Evolutionary conservation across 1,140 invertebrate genomes (phyloP).

Genomic region (Drosophila sp.): DNA sequence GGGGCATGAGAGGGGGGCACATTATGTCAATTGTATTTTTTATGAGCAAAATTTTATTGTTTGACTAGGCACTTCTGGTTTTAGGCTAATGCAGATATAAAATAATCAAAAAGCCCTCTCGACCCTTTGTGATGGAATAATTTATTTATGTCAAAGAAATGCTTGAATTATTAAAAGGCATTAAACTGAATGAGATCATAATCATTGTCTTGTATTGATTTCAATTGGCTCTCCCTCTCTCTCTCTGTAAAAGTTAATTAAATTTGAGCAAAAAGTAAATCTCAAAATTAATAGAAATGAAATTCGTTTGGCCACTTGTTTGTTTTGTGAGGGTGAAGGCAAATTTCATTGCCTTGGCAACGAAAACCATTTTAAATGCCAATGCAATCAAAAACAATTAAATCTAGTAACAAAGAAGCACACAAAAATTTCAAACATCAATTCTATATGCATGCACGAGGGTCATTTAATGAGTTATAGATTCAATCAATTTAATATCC

Average conservation of each 20-base stretch:
- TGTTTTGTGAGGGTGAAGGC: neutral
- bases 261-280: constrained; percentile 43
- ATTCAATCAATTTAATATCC: too few species aligned
- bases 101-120: neutral
- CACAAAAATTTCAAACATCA: constrained; percentile 1
- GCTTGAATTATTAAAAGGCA: constrained; percentile 8
- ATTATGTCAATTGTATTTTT: constrained; percentile 16
- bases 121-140: neutral
- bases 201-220: constrained; percentile 27
- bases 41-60: constrained; percentile 8
- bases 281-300: constrained; percentile 60
- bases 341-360: constrained; percentile 1
- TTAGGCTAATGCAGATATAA: constrained; percentile 7
- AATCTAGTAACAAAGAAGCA: constrained; percentile 4
- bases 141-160: neutral
- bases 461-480: neutral
- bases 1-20: neutral
- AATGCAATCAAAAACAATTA: constrained; percentile 58
- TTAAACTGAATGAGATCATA: constrained; percentile 15
- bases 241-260: constrained; percentile 59
- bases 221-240: constrained; percentile 20
- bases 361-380: constrained; percentile 22
- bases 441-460: neutral
- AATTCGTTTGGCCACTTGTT: constrained; percentile 16
- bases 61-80: constrained; percentile 11